These are phyloP conservation scores for Hyles euphorbiae DNA, from an alignment of 1,140 invertebrate species.

Conservation along the genomic window DNA sequence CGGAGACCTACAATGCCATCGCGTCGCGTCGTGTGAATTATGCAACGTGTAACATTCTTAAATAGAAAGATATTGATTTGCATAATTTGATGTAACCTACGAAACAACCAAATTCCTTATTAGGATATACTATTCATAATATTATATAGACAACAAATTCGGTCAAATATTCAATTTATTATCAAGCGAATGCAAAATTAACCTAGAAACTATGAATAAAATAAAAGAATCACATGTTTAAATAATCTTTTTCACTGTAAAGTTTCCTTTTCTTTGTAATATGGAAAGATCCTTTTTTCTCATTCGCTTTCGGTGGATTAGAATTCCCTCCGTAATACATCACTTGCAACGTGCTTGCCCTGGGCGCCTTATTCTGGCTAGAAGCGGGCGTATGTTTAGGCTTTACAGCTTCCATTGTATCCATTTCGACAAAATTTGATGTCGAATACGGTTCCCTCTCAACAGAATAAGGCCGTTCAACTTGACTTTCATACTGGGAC, in stretches of 20 bases:
- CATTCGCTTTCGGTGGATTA: conserved; percentile 19
- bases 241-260: conserved; percentile 57
- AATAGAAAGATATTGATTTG: too few species aligned
- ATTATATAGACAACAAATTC: too few species aligned
- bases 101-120: too few species aligned
- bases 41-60: too few species aligned
- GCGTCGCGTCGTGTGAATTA: too few species aligned
- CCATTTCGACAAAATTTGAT: conserved; percentile 20
- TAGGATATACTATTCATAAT: too few species aligned
- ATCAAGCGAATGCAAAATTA: too few species aligned
- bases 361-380: conserved; percentile 31
- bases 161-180: too few species aligned
- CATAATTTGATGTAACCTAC: too few species aligned
- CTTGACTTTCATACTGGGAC: conserved; percentile 46
- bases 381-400: conserved; percentile 9
- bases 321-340: conserved; percentile 35
- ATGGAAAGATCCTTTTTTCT: conserved; percentile 61
- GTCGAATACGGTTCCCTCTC: conserved; percentile 35
- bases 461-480: conserved; percentile 55
- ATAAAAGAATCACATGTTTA: conserved; percentile 41
- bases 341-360: conserved; percentile 42
- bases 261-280: conserved; percentile 67
- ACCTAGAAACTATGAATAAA: not conserved
- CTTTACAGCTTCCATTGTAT: conserved; percentile 18
- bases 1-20: not conserved